These are phyloP conservation scores for Murina feae DNA, from an alignment of 2,113 vertebrate species.

Conservation along the genomic window DNA sequence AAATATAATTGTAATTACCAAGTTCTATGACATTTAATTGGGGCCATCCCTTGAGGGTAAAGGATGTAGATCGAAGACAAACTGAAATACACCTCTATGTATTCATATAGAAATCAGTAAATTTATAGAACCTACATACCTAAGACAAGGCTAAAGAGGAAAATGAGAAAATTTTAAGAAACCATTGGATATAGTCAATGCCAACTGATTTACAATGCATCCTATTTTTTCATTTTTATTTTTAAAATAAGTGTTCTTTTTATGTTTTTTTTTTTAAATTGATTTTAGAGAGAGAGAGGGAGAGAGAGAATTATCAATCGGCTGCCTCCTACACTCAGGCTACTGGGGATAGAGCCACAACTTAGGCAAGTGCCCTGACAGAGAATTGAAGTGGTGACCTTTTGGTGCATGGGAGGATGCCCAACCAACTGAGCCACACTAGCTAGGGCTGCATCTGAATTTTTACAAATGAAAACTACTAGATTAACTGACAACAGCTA, in stretches of 20 bases:
- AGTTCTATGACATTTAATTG: conserved; percentile 13
- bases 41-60: not conserved
- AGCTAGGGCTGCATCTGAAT: not conserved
- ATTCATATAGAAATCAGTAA: not conserved
- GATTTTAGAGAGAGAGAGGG: not conserved
- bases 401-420: not conserved
- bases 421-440: not conserved
- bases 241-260: not conserved
- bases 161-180: not conserved
- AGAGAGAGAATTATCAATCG: not conserved
- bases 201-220: not conserved
- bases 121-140: not conserved
- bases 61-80: conserved; percentile 23
- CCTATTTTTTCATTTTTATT: not conserved
- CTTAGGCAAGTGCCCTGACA: no score
- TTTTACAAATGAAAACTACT: conserved; percentile 15
- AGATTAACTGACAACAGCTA: not conserved
- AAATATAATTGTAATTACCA: conserved; percentile 9
- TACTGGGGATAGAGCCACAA: not conserved
- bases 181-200: not conserved
- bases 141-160: not conserved
- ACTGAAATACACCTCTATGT: not conserved
- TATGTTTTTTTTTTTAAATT: not conserved
- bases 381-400: not conserved
- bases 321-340: not conserved